These are phyloP conservation scores for Scomber colias DNA, from an alignment of 2,113 vertebrate species.

Conservation along the genomic window DNA sequence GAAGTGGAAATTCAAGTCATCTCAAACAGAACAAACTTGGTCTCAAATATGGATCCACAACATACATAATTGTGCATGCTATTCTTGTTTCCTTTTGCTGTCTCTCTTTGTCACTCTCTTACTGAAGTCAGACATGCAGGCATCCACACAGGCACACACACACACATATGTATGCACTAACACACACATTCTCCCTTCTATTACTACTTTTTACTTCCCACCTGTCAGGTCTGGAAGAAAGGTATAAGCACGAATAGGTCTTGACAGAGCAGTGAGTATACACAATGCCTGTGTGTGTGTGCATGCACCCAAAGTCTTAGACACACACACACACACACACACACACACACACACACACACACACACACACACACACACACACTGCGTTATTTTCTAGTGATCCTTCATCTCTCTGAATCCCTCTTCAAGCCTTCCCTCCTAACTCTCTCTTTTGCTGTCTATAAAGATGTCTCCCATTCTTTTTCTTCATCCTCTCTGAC, in stretches of 20 bases:
- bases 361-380: background rate
- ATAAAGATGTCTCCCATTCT: conserved; percentile 30
- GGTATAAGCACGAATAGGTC: conserved; percentile 30
- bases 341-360: conserved; percentile 14
- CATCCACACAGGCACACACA: background rate
- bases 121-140: background rate
- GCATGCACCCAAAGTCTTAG: background rate
- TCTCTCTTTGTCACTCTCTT: conserved; percentile 17
- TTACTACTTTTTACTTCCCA: conserved; percentile 32
- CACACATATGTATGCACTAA: background rate
- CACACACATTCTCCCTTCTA: background rate
- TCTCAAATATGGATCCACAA: conserved; percentile 28
- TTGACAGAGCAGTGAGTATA: conserved; percentile 38
- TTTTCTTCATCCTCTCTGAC: conserved; percentile 22
- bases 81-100: conserved; percentile 12
- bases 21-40: conserved; percentile 22
- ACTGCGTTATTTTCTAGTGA: conserved; percentile 42
- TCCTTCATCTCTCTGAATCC: conserved; percentile 42
- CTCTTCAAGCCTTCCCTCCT: conserved; percentile 23
- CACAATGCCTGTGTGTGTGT: background rate
- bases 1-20: conserved; percentile 5
- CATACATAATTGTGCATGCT: conserved; percentile 40
- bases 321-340: conserved; percentile 13
- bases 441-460: conserved; percentile 34
- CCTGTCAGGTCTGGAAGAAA: conserved; percentile 44